Conservation (phyloP, 2,888 invertebrate genomes). For the Trichopoda pennipes region DNA sequence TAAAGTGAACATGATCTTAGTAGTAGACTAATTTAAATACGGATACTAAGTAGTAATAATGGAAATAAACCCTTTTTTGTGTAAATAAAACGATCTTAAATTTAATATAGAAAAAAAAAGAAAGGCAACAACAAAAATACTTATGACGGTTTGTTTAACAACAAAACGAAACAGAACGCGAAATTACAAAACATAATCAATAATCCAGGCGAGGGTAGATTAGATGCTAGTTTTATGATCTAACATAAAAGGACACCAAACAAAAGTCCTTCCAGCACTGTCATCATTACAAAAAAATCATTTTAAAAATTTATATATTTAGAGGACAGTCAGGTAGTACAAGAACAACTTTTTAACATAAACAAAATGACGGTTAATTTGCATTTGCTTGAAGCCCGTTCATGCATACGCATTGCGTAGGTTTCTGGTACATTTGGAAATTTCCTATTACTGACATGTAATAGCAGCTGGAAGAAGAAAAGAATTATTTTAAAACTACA, state of each 20-base stretch:
- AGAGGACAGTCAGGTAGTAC: too few relatives aligned
- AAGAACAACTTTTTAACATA: background rate
- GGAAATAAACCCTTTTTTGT: conserved; percentile 26
- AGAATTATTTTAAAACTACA: conserved; percentile 1
- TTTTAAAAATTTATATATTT: background rate
- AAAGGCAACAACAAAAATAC: conserved; percentile 1
- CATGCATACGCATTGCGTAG: background rate
- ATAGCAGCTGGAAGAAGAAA: conserved; percentile 2
- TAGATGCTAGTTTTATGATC: conserved; percentile 54
- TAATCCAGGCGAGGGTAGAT: conserved; percentile 34
- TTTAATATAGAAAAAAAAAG: background rate
- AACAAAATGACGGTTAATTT: background rate
- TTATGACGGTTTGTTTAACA: conserved; percentile 18
- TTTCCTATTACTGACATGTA: conserved; percentile 8
- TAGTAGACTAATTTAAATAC: background rate
- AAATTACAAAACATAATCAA: conserved; percentile 24
- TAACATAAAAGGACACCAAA: conserved; percentile 65
- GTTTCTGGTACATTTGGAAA: conserved; percentile 8
- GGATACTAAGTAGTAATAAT: conserved; percentile 30
- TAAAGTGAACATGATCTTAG: conserved; percentile 7
- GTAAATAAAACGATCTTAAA: conserved; percentile 19
- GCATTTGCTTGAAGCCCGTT: background rate
- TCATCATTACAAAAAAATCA: conserved; percentile 25
- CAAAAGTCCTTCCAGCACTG: conserved; percentile 60
- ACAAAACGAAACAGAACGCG: background rate